A percentile compares a stretch with the other conserved stretches of the same genome.
phyloP scores from a whole-genome alignment of 2,888 invertebrate species.

The Encarsia formosa region DNA sequence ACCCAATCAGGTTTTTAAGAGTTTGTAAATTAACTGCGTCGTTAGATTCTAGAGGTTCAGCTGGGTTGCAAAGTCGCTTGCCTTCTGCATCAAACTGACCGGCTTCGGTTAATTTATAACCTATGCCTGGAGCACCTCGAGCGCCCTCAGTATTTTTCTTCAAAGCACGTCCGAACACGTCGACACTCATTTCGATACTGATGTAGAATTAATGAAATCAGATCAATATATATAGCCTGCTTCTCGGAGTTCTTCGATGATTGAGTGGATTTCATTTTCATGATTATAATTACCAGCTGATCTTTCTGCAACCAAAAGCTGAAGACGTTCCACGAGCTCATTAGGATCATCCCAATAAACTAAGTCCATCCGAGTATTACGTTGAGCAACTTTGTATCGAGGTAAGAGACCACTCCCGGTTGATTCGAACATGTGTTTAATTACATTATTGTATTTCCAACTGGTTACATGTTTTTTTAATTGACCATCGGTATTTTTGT shows the following conservation, averaged over 20 bases:
- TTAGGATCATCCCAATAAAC: neutral
- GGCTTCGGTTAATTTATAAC: constrained; percentile 3
- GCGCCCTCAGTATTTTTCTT: neutral
- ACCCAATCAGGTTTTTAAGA: no score
- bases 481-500: neutral
- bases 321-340: neutral
- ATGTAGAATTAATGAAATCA: no score
- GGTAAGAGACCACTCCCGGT: neutral
- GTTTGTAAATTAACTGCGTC: no score
- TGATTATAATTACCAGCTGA: neutral
- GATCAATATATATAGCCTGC: no score
- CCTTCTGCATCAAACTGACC: constrained; percentile 18
- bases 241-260: no score
- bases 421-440: neutral
- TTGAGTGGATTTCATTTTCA: no score
- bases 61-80: constrained; percentile 18
- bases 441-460: neutral
- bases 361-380: no score
- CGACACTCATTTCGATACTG: neutral
- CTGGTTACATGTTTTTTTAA: neutral
- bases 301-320: neutral
- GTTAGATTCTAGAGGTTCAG: neutral
- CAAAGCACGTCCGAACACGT: no score
- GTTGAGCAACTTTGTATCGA: no score
- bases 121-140: constrained; percentile 1